A percentile compares a stretch with the other conserved stretches of the same genome.
Evolutionary conservation across 2,113 vertebrate species (phyloP).

Genomic region (Megalops atlanticus): DNA sequence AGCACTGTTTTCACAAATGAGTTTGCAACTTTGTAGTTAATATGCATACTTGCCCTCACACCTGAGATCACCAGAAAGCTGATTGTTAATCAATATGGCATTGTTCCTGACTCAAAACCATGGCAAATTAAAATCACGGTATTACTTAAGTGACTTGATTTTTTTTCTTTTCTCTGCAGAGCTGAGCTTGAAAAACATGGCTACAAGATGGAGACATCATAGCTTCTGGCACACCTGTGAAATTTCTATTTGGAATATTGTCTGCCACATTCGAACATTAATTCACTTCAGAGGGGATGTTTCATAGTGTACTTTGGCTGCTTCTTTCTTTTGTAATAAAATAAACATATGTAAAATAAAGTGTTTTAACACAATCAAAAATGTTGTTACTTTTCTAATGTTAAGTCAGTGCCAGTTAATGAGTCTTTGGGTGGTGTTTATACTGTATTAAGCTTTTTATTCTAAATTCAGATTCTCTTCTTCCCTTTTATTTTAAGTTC

Average conservation of each 20-base stretch:
- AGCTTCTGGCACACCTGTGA: slow-evolving; percentile 55
- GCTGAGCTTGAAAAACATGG: slow-evolving; percentile 98
- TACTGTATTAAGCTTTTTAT: too few species aligned
- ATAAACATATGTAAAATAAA: slow-evolving; percentile 12
- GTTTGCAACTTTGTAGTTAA: neutral
- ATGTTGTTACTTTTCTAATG: slow-evolving; percentile 17
- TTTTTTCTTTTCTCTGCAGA: slow-evolving; percentile 64
- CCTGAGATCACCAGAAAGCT: neutral
- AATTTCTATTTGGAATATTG: slow-evolving; percentile 32
- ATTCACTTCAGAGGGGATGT: neutral
- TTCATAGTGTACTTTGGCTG: slow-evolving; percentile 26
- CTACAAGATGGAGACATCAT: slow-evolving; percentile 99
- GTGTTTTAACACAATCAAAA: neutral
- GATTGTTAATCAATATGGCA: neutral
- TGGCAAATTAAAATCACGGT: neutral
- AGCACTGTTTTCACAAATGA: neutral
- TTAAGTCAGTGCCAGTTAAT: neutral
- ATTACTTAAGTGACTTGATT: neutral
- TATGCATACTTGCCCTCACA: neutral
- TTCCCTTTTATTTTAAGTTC: neutral
- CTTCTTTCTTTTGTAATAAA: slow-evolving; percentile 32
- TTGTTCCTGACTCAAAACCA: neutral
- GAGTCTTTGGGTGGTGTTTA: too few species aligned
- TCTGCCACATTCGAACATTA: slow-evolving; percentile 39
- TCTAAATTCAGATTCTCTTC: too few species aligned